Evolutionary conservation across 2,888 invertebrate genomes (phyloP), one percentile per base, ranked within the genome.

Genomic region (Pandemis heparana): DNA sequence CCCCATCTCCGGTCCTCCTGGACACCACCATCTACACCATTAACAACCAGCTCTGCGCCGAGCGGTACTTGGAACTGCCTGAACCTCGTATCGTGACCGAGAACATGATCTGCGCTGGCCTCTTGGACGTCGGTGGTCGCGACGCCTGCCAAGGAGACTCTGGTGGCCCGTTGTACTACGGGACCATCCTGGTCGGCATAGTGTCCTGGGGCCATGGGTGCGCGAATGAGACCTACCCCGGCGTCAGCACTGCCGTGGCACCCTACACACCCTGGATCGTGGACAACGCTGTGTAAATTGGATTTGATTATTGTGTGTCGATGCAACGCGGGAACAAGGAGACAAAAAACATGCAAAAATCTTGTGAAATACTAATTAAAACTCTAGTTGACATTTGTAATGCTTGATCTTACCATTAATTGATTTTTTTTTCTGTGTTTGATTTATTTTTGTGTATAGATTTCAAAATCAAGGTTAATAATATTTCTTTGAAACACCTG

Each of bases 131-230:
- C 0, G 83, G 81, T 0, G 85, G 85, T 6, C 80, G 82, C 46
- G 74, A 80, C n/a, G 80, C 82, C 5, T 89, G 83, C 73, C 84
- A 89, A 85, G 89, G 87, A 68, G 91, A 94, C 80, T 86, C 87
- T 64, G 94, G 94, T 6, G 91, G 92, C n/a, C 92, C 94, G 18
- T 76, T 94, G 74, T 89, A 87, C 77, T 86, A 83, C 77, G 82
- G 80, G 48, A 82, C 87, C 62, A 82, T 83, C 75, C 82, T 92
- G 69, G 85, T 94, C 72, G 94, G 94, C 38, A 76, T 95, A 75
- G 86, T 91, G 51, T 94, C 95, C 48, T 95, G 92, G 90, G 95
- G 94, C 74, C 81, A 83, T 60, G 90, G 90, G 5, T 95, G 95
- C 77, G 92, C 88, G 6, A 82, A 87, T 75, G 85, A 82, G 12